phyloP scores from a whole-genome alignment of 2,113 vertebrate species.

The Limanda limanda region DNA sequence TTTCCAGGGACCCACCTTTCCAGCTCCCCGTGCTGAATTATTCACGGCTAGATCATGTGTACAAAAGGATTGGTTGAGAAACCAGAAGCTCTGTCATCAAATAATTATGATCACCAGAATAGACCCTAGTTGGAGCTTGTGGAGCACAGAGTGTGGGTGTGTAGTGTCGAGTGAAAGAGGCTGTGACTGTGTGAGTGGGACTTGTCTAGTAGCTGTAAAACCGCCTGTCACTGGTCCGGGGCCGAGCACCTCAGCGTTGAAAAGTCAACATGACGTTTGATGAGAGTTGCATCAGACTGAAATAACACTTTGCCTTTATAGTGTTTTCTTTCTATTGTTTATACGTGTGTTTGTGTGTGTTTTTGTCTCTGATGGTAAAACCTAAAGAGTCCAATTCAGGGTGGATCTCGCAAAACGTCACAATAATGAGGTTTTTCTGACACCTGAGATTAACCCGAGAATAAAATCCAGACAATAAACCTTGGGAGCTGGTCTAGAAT shows the following conservation, averaged over 20 bases:
- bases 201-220: constrained; percentile 46
- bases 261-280: constrained; percentile 43
- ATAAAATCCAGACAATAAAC: background rate
- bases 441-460: background rate
- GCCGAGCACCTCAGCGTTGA: constrained; percentile 33
- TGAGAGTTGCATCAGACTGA: constrained; percentile 17
- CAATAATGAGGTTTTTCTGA: background rate
- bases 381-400: too few species aligned
- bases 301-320: background rate
- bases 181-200: constrained; percentile 30
- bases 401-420: background rate
- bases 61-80: constrained; percentile 70
- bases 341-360: background rate
- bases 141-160: constrained; percentile 28
- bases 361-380: background rate
- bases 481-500: constrained; percentile 1
- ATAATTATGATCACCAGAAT: constrained; percentile 80
- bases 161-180: constrained; percentile 24
- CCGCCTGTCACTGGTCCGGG: constrained; percentile 28
- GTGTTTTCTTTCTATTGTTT: background rate
- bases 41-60: constrained; percentile 75
- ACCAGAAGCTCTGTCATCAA: constrained; percentile 81
- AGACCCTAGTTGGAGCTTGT: constrained; percentile 40
- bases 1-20: constrained; percentile 69
- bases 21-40: constrained; percentile 70